These are phyloP conservation scores for Galaxea fascicularis DNA, from an alignment of 92 coral and sea anemone genomes.

Conservation along the genomic window DNA sequence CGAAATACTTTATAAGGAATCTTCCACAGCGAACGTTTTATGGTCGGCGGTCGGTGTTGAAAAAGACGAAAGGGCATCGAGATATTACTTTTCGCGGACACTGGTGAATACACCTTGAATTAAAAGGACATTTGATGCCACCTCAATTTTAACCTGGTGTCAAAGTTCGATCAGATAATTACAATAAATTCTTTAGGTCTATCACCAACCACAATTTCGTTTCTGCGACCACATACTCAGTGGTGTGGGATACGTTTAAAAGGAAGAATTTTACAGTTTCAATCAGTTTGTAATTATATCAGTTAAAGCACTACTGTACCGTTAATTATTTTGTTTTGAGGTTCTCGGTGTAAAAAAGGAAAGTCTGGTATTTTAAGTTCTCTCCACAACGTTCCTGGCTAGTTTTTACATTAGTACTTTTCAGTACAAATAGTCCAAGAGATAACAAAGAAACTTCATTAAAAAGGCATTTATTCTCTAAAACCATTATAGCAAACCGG, in stretches of 20 bases:
- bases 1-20: background rate
- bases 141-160: background rate
- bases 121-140: background rate
- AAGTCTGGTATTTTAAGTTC: no score
- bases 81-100: background rate
- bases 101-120: background rate
- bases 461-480: background rate
- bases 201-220: background rate
- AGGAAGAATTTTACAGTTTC: background rate
- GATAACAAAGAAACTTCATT: background rate
- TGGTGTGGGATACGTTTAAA: background rate
- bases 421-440: background rate
- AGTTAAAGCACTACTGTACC: no score
- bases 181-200: background rate
- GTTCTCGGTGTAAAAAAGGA: no score
- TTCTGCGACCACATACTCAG: background rate
- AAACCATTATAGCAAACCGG: background rate
- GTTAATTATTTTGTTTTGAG: no score
- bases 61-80: background rate
- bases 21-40: background rate
- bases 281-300: no score
- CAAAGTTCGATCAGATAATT: background rate
- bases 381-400: no score
- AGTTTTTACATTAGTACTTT: background rate
- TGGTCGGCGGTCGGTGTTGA: background rate